Base-by-base conservation (phyloP, 2,113 vertebrate species). In the Donacobius atricapilla region DNA sequence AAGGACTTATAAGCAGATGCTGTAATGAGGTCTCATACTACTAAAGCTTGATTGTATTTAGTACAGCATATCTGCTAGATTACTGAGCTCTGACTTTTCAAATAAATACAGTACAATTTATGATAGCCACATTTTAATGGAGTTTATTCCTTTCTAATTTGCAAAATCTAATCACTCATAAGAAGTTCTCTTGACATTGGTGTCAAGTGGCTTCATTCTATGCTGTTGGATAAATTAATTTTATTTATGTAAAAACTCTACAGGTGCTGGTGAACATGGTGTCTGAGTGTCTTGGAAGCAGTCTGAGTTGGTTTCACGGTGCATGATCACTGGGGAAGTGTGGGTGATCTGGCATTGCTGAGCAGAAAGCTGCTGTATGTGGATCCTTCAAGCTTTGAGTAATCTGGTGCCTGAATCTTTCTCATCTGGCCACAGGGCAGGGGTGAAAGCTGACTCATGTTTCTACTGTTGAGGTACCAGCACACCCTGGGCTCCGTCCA, bases 81-180 rank as follows among this genome's bases (percentile, higher is more conserved):
- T 92, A 87, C 27, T 92, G 47, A 64, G 35, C 77, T 87, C 28
- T 68, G 47, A 37, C 40, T 85, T 85, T 53, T 85, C 63, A 90
- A 79, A 87, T 72, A 89, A 87, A 85, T 89, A 39, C 44, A 89
- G 31, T 27, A 61, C 8, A 40, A 35, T 73, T 89, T 80, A 18
- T 58, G 45, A 91, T 65, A 85, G 10, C 30, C 16, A 8, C 51
- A 3, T 73, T 91, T 94, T 83, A 73, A 48, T 57, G 50, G 20
- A 58, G 53, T 84, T 79, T 91, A 50, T 94, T 93, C 37, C 25
- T 80, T 63, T 91, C 20, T 79, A 53, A 70, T 87, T 96, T 87
- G 31, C 18, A 87, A 94, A 93, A 79, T 89, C n/a, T 76, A 31
- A 33, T 75, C 0, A 48, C 72, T 95, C 1, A 0, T 51, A 93